Evolutionary conservation across 2,888 invertebrate species (phyloP).

Genomic region (Aplocera efformata): DNA sequence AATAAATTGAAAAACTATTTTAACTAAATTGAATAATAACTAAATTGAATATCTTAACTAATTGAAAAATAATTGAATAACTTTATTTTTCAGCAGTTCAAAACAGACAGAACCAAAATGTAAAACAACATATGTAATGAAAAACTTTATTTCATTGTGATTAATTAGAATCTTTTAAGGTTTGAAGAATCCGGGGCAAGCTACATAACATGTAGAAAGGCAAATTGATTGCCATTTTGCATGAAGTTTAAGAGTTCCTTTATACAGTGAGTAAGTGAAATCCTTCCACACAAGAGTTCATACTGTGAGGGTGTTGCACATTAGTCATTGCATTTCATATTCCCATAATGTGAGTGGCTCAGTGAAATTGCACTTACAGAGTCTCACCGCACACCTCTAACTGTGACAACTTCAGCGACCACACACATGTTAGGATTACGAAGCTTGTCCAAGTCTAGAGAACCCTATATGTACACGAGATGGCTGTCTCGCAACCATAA

Average conservation of each 20-base stretch:
- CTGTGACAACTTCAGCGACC: constrained; percentile 56
- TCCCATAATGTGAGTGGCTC: constrained; percentile 56
- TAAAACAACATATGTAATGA: no score
- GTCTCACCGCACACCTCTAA: constrained; percentile 4
- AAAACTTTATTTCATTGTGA: no score
- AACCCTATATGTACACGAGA: constrained; percentile 66
- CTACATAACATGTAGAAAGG: constrained; percentile 7
- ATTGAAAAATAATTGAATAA: no score
- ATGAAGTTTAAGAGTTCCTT: no score
- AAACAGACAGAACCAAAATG: constrained; percentile 26
- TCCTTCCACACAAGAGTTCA: constrained; percentile 7
- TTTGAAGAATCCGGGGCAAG: no score
- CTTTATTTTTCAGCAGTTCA: no score
- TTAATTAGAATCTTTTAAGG: no score
- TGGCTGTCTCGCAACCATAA: constrained; percentile 56
- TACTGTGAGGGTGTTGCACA: constrained; percentile 52
- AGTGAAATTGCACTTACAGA: constrained; percentile 55
- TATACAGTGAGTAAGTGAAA: neutral
- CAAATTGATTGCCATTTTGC: no score
- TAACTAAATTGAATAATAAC: no score
- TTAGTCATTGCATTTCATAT: constrained; percentile 53
- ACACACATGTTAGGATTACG: constrained; percentile 57
- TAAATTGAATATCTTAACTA: no score
- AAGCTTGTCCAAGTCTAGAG: constrained; percentile 64
- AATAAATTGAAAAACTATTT: no score